These are phyloP conservation scores for Trematomus bernacchii DNA, from an alignment of 2,797 vertebrate genomes.

Conservation along the genomic window DNA sequence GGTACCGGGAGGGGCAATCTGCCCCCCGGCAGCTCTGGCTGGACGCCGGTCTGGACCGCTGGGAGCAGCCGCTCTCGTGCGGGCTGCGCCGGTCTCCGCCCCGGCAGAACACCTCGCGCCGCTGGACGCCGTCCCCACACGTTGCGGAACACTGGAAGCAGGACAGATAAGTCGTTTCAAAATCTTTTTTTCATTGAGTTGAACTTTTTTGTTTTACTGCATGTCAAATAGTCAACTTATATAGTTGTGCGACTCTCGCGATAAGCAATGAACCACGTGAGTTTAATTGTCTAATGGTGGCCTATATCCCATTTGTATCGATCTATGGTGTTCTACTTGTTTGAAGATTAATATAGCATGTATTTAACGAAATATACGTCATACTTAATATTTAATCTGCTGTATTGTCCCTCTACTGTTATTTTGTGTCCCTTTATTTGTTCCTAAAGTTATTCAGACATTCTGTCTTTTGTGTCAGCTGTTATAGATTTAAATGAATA, in stretches of 20 bases:
- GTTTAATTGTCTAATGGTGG: neutral
- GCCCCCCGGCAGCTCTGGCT: slow-evolving; percentile 87
- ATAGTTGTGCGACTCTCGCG: neutral
- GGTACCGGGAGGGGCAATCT: slow-evolving; percentile 83
- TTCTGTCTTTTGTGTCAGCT: neutral
- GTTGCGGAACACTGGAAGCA: slow-evolving; percentile 90
- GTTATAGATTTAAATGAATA: neutral
- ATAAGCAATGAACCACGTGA: neutral
- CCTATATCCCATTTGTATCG: neutral
- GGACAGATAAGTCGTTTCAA: slow-evolving; percentile 70
- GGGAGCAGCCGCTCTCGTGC: slow-evolving; percentile 84
- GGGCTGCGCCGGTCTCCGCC: slow-evolving; percentile 70
- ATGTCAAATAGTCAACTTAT: neutral
- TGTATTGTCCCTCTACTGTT: neutral
- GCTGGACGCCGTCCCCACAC: slow-evolving; percentile 89
- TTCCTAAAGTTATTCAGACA: neutral
- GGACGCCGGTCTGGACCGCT: slow-evolving; percentile 77
- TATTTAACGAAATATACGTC: too few species aligned
- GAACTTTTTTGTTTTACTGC: neutral
- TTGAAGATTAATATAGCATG: neutral
- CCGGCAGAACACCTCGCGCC: slow-evolving; percentile 88
- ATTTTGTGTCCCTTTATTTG: neutral
- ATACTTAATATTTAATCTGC: neutral
- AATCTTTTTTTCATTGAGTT: neutral
- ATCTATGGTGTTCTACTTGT: neutral